Evolutionary conservation across 2,797 vertebrate genomes (phyloP).

Genomic region (Lepus townsendii): DNA sequence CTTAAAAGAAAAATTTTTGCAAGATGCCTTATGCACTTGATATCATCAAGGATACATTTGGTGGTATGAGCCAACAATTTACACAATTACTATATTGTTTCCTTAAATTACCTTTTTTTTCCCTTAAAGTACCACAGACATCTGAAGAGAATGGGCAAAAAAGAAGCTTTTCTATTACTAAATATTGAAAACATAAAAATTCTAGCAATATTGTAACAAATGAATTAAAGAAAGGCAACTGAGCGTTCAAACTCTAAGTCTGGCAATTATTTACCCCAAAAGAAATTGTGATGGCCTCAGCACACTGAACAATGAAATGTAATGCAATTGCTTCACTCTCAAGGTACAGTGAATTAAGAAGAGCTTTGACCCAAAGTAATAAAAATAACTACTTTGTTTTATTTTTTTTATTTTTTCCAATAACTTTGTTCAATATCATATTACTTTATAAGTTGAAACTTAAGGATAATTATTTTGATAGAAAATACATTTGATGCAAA

Average conservation of each 20-base stretch:
- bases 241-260: not conserved
- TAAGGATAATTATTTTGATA: not conserved
- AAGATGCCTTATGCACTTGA: conserved; percentile 45
- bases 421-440: not conserved
- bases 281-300: not conserved
- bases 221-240: conserved; percentile 58
- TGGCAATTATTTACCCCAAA: not conserved
- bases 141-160: conserved; percentile 3
- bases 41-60: conserved; percentile 58
- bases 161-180: not conserved
- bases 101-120: not conserved
- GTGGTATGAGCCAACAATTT: not conserved
- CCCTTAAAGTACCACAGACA: not conserved
- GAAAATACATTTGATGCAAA: not conserved
- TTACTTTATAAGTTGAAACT: conserved; percentile 30
- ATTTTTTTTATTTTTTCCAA: conserved; percentile 53
- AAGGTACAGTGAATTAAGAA: not conserved
- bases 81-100: not conserved
- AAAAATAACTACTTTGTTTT: conserved; percentile 19
- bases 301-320: not conserved
- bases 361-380: not conserved
- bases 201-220: conserved; percentile 34
- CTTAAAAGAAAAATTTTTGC: conserved; percentile 38
- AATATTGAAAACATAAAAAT: conserved; percentile 31
- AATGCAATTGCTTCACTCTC: not conserved